Percentiles rank a stretch among this genome's conserved stretches.
Evolutionary conservation across 2,113 vertebrate species (phyloP).

Genomic region (Tenebrosternarchus preto): DNA sequence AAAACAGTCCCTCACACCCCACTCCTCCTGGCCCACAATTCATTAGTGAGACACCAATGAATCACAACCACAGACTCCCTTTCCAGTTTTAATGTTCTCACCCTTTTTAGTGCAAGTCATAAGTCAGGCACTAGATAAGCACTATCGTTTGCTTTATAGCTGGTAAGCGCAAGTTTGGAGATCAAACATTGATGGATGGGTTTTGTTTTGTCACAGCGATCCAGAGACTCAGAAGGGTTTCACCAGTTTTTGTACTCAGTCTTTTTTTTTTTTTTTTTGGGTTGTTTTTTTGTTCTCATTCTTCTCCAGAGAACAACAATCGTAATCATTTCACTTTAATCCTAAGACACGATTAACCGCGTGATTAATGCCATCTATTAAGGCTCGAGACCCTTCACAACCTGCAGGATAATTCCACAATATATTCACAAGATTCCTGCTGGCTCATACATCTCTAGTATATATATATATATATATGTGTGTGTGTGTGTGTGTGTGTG

Average conservation of each 20-base stretch:
- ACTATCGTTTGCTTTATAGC: neutral
- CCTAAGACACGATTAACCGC: neutral
- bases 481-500: no score
- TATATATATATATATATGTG: no score
- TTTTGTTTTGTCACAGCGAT: neutral
- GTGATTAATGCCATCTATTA: conserved; percentile 15
- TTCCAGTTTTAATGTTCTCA: neutral
- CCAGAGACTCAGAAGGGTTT: neutral
- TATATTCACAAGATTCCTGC: neutral
- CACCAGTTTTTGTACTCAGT: no score
- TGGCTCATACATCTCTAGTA: no score
- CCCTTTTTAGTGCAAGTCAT: conserved; percentile 5
- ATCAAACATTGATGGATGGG: neutral
- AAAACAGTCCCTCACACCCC: conserved; percentile 13
- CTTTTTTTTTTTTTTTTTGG: neutral
- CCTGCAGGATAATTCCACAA: neutral
- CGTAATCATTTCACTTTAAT: neutral
- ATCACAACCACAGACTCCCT: neutral
- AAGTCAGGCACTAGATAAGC: conserved; percentile 27
- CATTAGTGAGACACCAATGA: conserved; percentile 11
- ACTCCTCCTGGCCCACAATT: neutral
- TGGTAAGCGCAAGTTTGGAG: neutral
- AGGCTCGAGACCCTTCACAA: neutral
- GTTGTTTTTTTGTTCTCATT: no score
- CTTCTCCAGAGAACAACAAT: neutral